These are phyloP conservation scores for Enteromius fasciolatus DNA, from an alignment of 2,797 vertebrate genomes.

Conservation along the genomic window DNA sequence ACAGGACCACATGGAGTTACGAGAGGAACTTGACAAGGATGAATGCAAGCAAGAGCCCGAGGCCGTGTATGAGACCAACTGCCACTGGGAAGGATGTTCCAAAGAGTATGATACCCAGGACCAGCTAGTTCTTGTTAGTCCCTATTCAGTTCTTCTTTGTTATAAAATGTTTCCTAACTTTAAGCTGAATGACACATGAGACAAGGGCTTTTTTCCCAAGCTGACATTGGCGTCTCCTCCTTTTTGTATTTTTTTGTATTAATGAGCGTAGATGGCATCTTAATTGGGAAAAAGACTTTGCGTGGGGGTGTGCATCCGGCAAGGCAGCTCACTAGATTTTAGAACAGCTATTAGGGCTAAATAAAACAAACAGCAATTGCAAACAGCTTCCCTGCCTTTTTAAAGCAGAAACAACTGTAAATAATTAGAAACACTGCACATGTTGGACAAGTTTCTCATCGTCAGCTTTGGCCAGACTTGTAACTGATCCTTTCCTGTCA, in stretches of 20 bases:
- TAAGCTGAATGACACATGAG: not conserved
- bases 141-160: not conserved
- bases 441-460: conserved; percentile 53
- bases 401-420: conserved; percentile 18
- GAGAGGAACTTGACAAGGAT: conserved; percentile 95
- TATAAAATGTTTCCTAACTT: not conserved
- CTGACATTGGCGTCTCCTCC: not conserved
- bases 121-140: conserved; percentile 94
- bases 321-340: not conserved
- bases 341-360: conserved; percentile 4
- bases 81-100: conserved; percentile 94
- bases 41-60: conserved; percentile 97
- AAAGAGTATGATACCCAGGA: conserved; percentile 97
- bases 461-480: conserved; percentile 56
- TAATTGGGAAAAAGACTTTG: not conserved
- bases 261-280: not conserved
- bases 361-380: not conserved
- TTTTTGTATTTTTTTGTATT: not conserved
- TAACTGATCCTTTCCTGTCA: conserved; percentile 71
- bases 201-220: not conserved
- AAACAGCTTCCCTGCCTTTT: not conserved
- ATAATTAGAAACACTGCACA: conserved; percentile 29
- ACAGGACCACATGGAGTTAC: conserved; percentile 91
- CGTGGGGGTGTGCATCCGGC: no score
- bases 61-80: conserved; percentile 95